phyloP scores from a whole-genome alignment of 2,113 vertebrate species.

The Micromys minutus region DNA sequence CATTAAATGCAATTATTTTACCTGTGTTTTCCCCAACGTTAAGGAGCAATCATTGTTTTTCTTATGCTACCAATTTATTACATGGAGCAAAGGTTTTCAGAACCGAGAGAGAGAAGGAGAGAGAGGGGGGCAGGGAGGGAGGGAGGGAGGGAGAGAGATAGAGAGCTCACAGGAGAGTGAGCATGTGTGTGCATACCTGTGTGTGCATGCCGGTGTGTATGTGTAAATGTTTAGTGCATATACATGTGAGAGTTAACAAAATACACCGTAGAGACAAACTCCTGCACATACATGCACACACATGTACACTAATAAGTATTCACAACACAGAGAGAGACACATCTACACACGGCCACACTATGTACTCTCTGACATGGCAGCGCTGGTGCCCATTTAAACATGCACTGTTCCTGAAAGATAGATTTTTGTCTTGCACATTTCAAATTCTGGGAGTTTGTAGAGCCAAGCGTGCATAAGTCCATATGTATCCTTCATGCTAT shows the following conservation, averaged over 20 bases:
- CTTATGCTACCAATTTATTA: constrained; percentile 23
- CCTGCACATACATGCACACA: not conserved
- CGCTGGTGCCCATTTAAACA: not conserved
- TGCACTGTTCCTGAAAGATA: not conserved
- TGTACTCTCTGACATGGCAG: not conserved
- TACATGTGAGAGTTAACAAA: not conserved
- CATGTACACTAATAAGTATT: not conserved
- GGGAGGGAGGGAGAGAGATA: too few relatives aligned
- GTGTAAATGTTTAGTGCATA: not conserved
- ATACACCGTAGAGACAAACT: not conserved
- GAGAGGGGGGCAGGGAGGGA: not conserved
- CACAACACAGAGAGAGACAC: not conserved
- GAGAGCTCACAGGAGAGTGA: too few relatives aligned
- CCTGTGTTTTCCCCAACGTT: not conserved
- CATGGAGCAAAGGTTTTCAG: not conserved
- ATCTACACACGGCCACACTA: not conserved
- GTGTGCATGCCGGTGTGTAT: not conserved
- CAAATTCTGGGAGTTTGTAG: not conserved
- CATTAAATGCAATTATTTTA: not conserved
- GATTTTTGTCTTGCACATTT: constrained; percentile 1
- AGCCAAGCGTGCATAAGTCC: not conserved
- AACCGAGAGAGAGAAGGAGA: not conserved
- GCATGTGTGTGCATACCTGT: not conserved
- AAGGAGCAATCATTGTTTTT: not conserved
- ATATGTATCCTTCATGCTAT: not conserved